These are phyloP conservation scores for Gymnodraco acuticeps DNA, from an alignment of 2,797 vertebrate genomes.

Conservation along the genomic window DNA sequence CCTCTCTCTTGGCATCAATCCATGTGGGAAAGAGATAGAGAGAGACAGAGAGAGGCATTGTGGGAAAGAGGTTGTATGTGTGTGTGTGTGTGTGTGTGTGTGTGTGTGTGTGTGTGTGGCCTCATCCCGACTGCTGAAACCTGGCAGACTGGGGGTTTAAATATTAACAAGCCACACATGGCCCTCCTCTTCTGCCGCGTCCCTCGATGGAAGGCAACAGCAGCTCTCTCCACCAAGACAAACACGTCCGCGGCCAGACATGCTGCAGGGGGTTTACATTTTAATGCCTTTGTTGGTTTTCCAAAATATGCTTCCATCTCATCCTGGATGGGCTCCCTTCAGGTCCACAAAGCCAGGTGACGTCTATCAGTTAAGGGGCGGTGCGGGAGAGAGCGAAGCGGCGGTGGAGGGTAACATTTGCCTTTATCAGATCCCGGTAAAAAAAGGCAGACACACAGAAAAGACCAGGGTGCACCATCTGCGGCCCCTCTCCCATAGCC, in stretches of 20 bases:
- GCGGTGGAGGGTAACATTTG: slow-evolving; percentile 26
- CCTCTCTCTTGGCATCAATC: slow-evolving; percentile 70
- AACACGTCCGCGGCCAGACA: slow-evolving; percentile 84
- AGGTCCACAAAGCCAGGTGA: slow-evolving; percentile 85
- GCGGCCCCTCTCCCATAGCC: slow-evolving; percentile 57
- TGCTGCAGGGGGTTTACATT: slow-evolving; percentile 89
- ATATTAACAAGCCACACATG: slow-evolving; percentile 91
- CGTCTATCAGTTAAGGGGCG: slow-evolving; percentile 71
- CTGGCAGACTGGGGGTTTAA: slow-evolving; percentile 88
- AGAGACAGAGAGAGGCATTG: slow-evolving; percentile 60
- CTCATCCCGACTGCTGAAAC: slow-evolving; percentile 77
- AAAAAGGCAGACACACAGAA: slow-evolving; percentile 29
- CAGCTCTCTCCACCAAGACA: slow-evolving; percentile 84
- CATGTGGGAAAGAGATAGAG: slow-evolving; percentile 51
- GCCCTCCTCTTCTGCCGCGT: slow-evolving; percentile 82
- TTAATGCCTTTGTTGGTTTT: slow-evolving; percentile 90
- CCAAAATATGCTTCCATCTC: slow-evolving; percentile 90
- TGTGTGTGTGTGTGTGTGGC: slow-evolving; percentile 52
- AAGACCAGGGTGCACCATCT: slow-evolving; percentile 68
- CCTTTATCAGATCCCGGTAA: slow-evolving; percentile 57
- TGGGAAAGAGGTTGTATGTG: slow-evolving; percentile 55
- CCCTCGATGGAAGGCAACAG: slow-evolving; percentile 84
- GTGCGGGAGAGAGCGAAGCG: background rate
- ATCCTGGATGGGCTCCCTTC: slow-evolving; percentile 81
- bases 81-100: slow-evolving; percentile 53